Conservation (phyloP, 1,140 invertebrate species). For the Aphelenchoides avenae region DNA sequence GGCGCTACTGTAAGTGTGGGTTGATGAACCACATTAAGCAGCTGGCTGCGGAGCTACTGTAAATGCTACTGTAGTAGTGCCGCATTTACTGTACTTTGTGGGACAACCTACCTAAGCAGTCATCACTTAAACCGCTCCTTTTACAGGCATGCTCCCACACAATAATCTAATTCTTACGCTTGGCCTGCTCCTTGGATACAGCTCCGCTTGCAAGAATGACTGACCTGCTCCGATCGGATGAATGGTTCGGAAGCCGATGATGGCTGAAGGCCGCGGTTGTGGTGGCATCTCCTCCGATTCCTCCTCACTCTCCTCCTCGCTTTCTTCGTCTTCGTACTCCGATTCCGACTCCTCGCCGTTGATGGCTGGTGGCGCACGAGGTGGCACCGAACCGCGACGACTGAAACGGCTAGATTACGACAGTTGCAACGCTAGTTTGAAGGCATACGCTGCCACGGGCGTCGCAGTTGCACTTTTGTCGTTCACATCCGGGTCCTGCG, state of each 20-base stretch:
- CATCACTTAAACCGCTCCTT: too few species aligned
- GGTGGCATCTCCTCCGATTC: constrained; percentile 39
- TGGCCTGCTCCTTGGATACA: not conserved
- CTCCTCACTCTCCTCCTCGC: constrained; percentile 49
- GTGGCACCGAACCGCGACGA: constrained; percentile 34
- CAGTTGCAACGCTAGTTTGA: not conserved
- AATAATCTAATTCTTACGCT: not conserved
- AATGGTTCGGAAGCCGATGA: constrained; percentile 47
- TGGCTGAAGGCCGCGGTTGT: constrained; percentile 43
- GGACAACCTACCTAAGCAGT: too few species aligned
- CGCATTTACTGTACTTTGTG: too few species aligned
- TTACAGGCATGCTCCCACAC: too few species aligned
- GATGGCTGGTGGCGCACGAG: constrained; percentile 29
- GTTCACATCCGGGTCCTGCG: constrained; percentile 43
- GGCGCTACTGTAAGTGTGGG: too few species aligned
- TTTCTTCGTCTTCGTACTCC: constrained; percentile 36
- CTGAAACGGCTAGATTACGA: constrained; percentile 10
- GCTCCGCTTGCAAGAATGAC: not conserved
- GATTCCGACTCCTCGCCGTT: constrained; percentile 14
- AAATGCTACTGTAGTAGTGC: too few species aligned
- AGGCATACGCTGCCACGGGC: constrained; percentile 29
- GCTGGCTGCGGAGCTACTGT: too few species aligned
- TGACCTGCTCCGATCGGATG: constrained; percentile 32
- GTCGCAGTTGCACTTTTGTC: constrained; percentile 25
- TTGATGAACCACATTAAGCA: too few species aligned